These are phyloP conservation scores for Tenodera sinensis DNA, from an alignment of 2,888 invertebrate species.

Conservation along the genomic window DNA sequence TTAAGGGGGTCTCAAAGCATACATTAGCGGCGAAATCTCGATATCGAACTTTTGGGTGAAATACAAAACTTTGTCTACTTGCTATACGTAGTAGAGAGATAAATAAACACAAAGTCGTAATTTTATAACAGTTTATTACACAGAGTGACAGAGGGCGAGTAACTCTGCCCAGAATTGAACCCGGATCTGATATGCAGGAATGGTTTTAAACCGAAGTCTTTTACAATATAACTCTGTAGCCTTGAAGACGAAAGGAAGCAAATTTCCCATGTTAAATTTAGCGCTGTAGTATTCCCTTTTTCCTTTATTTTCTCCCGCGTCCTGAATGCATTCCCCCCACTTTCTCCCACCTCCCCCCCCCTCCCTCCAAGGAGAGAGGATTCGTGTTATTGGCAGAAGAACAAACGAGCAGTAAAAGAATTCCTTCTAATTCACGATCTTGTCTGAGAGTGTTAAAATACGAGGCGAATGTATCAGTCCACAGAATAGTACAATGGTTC, in stretches of 20 bases:
- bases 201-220: too few relatives aligned
- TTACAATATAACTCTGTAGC: neutral
- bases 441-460: neutral
- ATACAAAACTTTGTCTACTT: too few relatives aligned
- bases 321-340: neutral
- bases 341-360: neutral
- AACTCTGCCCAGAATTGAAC: too few relatives aligned
- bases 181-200: too few relatives aligned
- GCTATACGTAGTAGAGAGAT: too few relatives aligned
- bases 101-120: too few relatives aligned
- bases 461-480: neutral
- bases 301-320: neutral
- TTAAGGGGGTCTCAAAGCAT: too few relatives aligned
- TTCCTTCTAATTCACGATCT: neutral
- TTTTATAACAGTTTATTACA: too few relatives aligned
- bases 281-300: neutral
- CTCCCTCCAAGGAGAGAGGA: neutral
- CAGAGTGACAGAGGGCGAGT: too few relatives aligned
- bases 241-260: neutral
- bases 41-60: too few relatives aligned
- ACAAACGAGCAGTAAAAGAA: neutral
- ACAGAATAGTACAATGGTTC: neutral
- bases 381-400: neutral
- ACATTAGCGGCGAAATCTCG: too few relatives aligned
- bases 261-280: neutral